Evolutionary conservation across 2,113 vertebrate genomes (phyloP).

Genomic region (Carassius gibelio): DNA sequence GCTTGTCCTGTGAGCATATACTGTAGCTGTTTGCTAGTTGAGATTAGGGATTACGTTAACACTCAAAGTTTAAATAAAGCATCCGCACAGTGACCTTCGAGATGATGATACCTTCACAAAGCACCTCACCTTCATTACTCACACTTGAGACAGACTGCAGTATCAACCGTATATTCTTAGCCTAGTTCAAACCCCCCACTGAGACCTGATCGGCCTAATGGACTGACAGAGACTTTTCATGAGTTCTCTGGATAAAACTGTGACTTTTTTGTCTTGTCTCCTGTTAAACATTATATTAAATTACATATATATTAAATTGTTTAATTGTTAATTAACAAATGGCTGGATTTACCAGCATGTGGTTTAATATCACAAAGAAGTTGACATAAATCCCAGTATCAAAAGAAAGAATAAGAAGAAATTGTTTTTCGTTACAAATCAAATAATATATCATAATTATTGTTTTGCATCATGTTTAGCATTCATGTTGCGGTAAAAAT

Average conservation of each 20-base stretch:
- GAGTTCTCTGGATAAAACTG: background rate
- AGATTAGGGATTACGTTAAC: constrained; percentile 53
- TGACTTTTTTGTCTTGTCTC: background rate
- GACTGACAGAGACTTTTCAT: background rate
- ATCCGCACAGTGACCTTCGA: background rate
- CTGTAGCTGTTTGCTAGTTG: background rate
- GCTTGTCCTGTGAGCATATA: background rate
- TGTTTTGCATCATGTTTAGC: background rate
- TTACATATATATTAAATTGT: background rate
- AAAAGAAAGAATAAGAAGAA: background rate
- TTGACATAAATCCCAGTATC: background rate
- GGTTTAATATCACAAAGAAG: background rate
- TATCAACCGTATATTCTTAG: constrained; percentile 6
- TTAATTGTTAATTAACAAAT: background rate
- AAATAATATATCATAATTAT: background rate
- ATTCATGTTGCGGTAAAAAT: background rate
- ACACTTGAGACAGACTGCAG: background rate
- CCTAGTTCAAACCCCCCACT: background rate
- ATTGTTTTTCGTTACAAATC: background rate
- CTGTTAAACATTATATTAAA: background rate
- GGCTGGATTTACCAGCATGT: background rate
- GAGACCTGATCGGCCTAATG: constrained; percentile 28
- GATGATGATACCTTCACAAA: background rate
- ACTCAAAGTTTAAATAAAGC: constrained; percentile 48
- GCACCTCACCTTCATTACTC: background rate